Base-by-base conservation (phyloP, 2,888 invertebrate genomes). In the Teinopalpus imperialis region DNA sequence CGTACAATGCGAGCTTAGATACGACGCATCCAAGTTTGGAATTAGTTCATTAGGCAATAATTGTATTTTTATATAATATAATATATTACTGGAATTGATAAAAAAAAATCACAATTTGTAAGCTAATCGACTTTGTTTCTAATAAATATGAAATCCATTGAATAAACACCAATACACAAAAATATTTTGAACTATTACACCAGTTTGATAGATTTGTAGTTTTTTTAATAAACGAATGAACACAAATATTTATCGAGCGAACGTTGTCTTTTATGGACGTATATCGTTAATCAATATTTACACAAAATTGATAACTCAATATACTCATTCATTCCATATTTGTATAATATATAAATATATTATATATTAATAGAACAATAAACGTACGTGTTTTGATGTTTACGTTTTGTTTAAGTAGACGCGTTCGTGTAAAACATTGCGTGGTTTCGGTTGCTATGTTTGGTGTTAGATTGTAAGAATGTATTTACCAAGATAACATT, bases 381-480 rank as follows among this genome's bases (percentile, higher is more conserved):
- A 53, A 20, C 24, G 43, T 51, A 56, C 53, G 31, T 12, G 49
- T 57, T 57, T 54, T 45, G 40, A 34, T 31, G 51, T 52, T 49
- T 41, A n/a, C n/a, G 41, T 61, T 61, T 48, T 10, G 16, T 62
- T 63, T 57, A 29, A 51, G 52, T 57, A 56, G 41, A 61, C 26
- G 81, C 81, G 61, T 74, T 64, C 63, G 68, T 82, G 81, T 82
- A 80, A 51, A 10, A 75, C 67, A 76, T 58, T 51, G 78, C 77
- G n/a, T 76, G 54, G 58, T 50, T 74, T 83, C 32, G 56, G 74
- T 85, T 86, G 85, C 81, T 43, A 74, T 82, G 82, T 86, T 86
- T 81, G 85, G 61, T 86, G 85, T 86, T 83, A 81, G 76, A 51
- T 9, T 49, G 43, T 76, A 76, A 57, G 54, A 39, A 55, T 57